These are phyloP conservation scores for Leptopilina syphax DNA, from an alignment of 2,888 invertebrate species.

Conservation along the genomic window DNA sequence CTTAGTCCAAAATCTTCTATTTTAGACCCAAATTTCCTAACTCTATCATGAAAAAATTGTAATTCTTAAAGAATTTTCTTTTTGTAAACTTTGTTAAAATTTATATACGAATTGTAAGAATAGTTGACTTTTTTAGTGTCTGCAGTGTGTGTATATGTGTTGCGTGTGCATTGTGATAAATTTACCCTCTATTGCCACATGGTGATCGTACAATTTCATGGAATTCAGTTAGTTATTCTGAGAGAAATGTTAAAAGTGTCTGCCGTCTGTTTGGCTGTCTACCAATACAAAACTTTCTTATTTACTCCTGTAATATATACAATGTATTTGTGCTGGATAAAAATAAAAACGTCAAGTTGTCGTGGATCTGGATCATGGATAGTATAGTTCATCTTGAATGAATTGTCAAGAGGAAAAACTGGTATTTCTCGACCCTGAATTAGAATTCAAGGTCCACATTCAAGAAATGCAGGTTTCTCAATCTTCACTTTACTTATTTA, in stretches of 20 bases:
- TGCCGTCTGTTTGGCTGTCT: neutral
- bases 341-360: constrained; percentile 15
- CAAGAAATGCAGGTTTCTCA: constrained; percentile 16
- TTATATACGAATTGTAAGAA: too few species aligned
- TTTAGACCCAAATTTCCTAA: too few species aligned
- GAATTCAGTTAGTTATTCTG: constrained; percentile 17
- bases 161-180: neutral
- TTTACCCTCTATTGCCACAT: neutral
- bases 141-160: too few species aligned
- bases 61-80: too few species aligned
- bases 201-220: neutral
- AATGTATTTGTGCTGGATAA: neutral
- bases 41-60: too few species aligned
- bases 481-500: constrained; percentile 7
- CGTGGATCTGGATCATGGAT: constrained; percentile 27
- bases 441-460: constrained; percentile 21
- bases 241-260: neutral
- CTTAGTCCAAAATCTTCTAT: too few species aligned
- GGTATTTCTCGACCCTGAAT: constrained; percentile 27
- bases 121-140: too few species aligned
- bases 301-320: neutral
- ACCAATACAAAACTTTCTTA: constrained; percentile 19
- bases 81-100: too few species aligned
- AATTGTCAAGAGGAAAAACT: constrained; percentile 30
- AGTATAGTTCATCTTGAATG: constrained; percentile 30